Base-by-base conservation (phyloP, 2,797 vertebrate genomes). In the Ctenopoma kingsleyae region DNA sequence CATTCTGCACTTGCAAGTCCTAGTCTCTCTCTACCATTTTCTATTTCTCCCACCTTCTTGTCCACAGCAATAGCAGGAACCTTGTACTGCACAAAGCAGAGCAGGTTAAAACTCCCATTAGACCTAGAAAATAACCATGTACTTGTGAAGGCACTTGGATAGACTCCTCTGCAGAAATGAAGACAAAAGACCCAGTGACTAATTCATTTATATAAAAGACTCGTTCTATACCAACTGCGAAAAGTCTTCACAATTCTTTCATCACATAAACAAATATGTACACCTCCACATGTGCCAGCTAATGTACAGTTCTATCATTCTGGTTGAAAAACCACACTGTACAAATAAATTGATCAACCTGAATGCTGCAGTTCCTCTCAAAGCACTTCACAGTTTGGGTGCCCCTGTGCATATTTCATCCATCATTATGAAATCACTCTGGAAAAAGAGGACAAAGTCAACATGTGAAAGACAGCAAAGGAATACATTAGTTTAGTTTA, bases 111-210 rank as follows among this genome's bases (percentile, higher is more conserved):
- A 73, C 76, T 72, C 79, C 75, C 77, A 46, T 54, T 5, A 58
- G 68, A 51, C 75, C 71, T 64, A 75, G 86, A 82, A 89, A 91
- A 80, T 60, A 83, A 79, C 23, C 52, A 56, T 59, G 70, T 51
- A 54, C 62, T 81, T 77, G 67, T 65, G 49, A 64, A 67, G 51
- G 74, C 87, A 88, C 90, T 76, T 83, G 83, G 79, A 81, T 53
- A 51, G 67, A 78, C 76, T 82, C 54, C 57, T 71, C 68, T 62
- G 64, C 63, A 75, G 44, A 70, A 62, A 76, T 15, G 53, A 53
- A 76, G 62, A 92, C 89, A 91, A 91, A 88, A 82, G 75, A 72
- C 40, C 80, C 71, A 86, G 89, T 92, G 80, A 87, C 67, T 71
- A 49, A 74, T 63, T 60, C 49, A 73, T 77, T 84, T 83, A 75